Base-by-base conservation (phyloP, 2,113 vertebrate genomes). In the Pseudorasbora parva region DNA sequence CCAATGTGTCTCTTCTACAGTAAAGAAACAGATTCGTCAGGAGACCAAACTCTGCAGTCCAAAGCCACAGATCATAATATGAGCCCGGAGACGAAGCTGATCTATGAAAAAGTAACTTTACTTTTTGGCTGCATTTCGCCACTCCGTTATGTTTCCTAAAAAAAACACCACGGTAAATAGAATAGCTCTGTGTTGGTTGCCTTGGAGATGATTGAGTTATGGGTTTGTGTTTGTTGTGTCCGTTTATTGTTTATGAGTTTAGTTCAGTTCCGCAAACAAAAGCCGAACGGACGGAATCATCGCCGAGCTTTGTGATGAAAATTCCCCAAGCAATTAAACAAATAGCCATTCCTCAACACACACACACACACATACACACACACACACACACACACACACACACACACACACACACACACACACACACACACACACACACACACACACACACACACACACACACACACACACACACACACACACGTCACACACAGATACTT, bases 401-500 rank as follows among this genome's bases (percentile, higher is more conserved):
- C 30, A 25, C 83, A 62, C 74, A 37, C 62, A 75, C 69, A 68
- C n/a, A n/a, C n/a, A n/a, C n/a, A n/a, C n/a, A n/a, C 68, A 49
- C 33, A 64, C 30, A 25, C 83, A 62, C 74, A 37, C 62, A 75
- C 69, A n/a, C n/a, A n/a, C n/a, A n/a, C n/a, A n/a, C n/a, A n/a
- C n/a, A n/a, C n/a, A n/a, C n/a, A n/a, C n/a, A n/a, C n/a, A n/a
- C n/a, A n/a, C n/a, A n/a, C n/a, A n/a, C n/a, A n/a, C n/a, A n/a
- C n/a, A n/a, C n/a, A n/a, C n/a, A n/a, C n/a, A n/a, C 85, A 41
- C n/a, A 68, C 51, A 66, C 84, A 88, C 86, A 87, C 41, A 17
- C 43, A 76, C n/a, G n/a, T n/a, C n/a, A 75, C 69, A 68, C 12
- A 56, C 1, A 60, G 15, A 72, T 4, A 82, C 56, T 69, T 68